Base-by-base conservation (phyloP, 37 sponge, comb jelly and placozoan species). In the Axinella damicornis region DNA sequence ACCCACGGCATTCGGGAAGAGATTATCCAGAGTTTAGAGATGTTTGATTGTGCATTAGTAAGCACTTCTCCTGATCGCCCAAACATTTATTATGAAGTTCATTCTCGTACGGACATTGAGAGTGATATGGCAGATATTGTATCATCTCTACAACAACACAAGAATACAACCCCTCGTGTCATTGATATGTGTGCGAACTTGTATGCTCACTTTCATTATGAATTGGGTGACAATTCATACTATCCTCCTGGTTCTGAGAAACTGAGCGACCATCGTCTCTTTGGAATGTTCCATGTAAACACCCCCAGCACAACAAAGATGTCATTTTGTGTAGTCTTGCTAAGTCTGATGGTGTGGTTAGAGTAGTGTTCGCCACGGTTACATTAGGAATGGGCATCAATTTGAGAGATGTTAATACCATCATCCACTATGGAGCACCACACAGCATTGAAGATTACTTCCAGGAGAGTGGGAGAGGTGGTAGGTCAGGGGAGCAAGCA, bases 101-200 rank as follows among this genome's bases (percentile, higher is more conserved):
- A 20, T 31, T 69, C 27, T 24, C 69, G 77, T 19, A 66, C 67
- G 1, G 53, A 34, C 28, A 38, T 83, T 52, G 74, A 73, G 31
- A 27, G 25, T 33, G 74, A 83, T 61, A 52, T 61, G 12, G 55
- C 24, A 22, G n/a, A 28, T 34, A 21, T 82, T 12, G 36, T 70
- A 18, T n/a, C 17, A 24, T 30, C 20, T 83, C 31, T 83, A 13
- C 20, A 36, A 53, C 30, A 37, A 40, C 17, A 41, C 18, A 19
- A 54, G 40, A 66, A 40, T 32, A 17, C 36, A 21, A 37, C 72
- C 12, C 68, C 56, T 15, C 69, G 80, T 21, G 77, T 67, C 20
- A 67, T 86, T 52, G 62, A 86, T 68, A 77, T 79, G 79, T 87
- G 88, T 72, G 81, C 88, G 15, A 18, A 57, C 65, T 53, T 87